A percentile compares a stretch with the other conserved stretches of the same genome.
These are phyloP conservation scores for Diarsia dahlii DNA, from an alignment of 2,888 invertebrate genomes.

Conservation along the genomic window DNA sequence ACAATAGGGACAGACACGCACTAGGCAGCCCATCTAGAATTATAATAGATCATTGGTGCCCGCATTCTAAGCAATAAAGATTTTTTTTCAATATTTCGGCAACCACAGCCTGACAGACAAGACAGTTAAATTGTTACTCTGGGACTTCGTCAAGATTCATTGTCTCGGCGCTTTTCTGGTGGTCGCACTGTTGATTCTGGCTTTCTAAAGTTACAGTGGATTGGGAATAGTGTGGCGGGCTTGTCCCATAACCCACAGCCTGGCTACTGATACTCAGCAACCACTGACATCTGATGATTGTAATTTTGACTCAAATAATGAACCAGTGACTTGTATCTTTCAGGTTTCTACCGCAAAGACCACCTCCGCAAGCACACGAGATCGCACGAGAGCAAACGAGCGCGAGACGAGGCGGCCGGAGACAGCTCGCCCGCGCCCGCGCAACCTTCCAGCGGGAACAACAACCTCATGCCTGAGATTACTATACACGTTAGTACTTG, in stretches of 20 bases:
- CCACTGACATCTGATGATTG: neutral
- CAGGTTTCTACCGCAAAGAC: constrained; percentile 94
- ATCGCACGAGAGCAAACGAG: constrained; percentile 94
- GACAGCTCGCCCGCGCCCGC: constrained; percentile 81
- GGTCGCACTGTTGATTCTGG: no score
- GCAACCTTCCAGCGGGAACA: constrained; percentile 36
- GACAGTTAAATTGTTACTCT: no score
- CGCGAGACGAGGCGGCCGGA: constrained; percentile 92
- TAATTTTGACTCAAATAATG: neutral
- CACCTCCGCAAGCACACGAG: constrained; percentile 95
- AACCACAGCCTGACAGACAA: neutral
- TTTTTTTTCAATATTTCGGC: neutral
- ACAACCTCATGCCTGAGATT: constrained; percentile 81
- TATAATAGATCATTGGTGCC: neutral
- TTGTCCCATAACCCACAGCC: neutral
- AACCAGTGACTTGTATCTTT: neutral
- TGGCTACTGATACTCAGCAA: neutral
- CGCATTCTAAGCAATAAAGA: neutral
- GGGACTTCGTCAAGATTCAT: no score
- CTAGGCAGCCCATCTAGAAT: neutral
- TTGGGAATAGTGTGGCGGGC: no score
- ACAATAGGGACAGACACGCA: neutral
- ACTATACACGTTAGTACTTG: constrained; percentile 87
- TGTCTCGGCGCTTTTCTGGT: no score
- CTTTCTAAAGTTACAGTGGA: no score